Base-by-base conservation (phyloP, 1,140 invertebrate genomes). In the Araneus ventricosus region DNA sequence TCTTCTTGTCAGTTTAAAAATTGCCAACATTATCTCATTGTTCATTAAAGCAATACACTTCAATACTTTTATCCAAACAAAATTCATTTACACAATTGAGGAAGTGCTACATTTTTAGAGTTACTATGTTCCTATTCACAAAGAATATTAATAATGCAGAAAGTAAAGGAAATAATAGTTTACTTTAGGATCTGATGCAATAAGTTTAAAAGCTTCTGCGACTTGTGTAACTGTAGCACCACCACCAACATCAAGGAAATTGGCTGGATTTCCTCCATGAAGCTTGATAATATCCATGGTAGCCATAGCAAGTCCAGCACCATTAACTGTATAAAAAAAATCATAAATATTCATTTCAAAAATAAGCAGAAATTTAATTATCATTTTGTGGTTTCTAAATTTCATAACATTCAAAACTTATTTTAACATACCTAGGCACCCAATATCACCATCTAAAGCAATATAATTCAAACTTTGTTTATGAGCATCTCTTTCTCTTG, bases 261-360 rank as follows among this genome's bases (percentile, higher is more conserved):
- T 99, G 0, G 99, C 99, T 24, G 99, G 99, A 94, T 97, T 97
- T 63, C 99, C 99, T 75, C 98, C 98, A 95, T 99, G 98, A 2
- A 99, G 95, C 95, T 98, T 98, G 70, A 99, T 99, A 57, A 99
- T 98, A 95, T 99, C 98, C 98, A 99, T 99, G n/a, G 98, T 99
- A 41, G 98, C 99, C 99, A 99, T 99, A 10, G 99, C 99, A n/a
- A 99, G 96, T 39, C 99, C 99, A 94, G 99, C 99, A 34, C 99
- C 99, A 96, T 99, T 99, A 0, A 99, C 99, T 96, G 17, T 37
- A 59, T n/a, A n/a, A 8, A 41, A 63, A 39, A 41, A 88, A 67
- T 37, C 22, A 37, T 6, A 37, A 90, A 61, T 22, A 17, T 30
- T 0, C 6, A 61, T 22, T 24, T 37, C 2, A 39, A 4, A 63